Evolutionary conservation across 2,888 invertebrate species (phyloP).

Genomic region (Octonoba sinensis): DNA sequence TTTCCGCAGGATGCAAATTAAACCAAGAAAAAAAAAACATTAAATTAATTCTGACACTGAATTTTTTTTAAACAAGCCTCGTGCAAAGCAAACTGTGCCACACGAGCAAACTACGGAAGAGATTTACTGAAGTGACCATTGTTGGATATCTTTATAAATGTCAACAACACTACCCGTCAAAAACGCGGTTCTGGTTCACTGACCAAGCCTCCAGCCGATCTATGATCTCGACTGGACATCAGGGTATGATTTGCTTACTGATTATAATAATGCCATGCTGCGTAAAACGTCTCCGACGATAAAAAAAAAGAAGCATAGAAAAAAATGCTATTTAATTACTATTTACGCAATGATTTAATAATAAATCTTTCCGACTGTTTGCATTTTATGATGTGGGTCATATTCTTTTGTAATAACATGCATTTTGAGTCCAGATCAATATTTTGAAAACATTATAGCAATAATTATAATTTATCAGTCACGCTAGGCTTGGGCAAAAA

Average conservation of each 20-base stretch:
- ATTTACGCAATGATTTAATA: background rate
- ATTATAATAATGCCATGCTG: background rate
- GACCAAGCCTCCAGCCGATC: slow-evolving; percentile 25
- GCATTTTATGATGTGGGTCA: too few relatives aligned
- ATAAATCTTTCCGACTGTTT: too few relatives aligned
- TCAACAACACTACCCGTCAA: slow-evolving; percentile 25
- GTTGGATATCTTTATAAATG: slow-evolving; percentile 9
- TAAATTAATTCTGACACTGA: too few relatives aligned
- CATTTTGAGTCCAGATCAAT: too few relatives aligned
- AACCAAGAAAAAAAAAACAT: too few relatives aligned
- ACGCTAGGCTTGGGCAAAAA: too few relatives aligned
- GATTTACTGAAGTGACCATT: slow-evolving; percentile 23
- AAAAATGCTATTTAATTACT: background rate
- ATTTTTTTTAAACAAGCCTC: background rate
- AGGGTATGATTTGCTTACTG: background rate
- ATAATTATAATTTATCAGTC: too few relatives aligned
- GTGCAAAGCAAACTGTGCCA: slow-evolving; percentile 16
- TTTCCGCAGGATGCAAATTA: too few relatives aligned
- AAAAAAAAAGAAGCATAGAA: background rate
- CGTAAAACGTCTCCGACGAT: background rate
- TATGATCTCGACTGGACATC: background rate
- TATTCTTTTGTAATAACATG: too few relatives aligned
- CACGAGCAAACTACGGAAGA: slow-evolving; percentile 12
- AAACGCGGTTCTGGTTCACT: slow-evolving; percentile 55
- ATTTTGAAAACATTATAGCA: too few relatives aligned